Percentiles rank a stretch among this genome's conserved stretches.
Conservation (phyloP, 2,888 invertebrate genomes). For the Cremastinae sp. region DNA sequence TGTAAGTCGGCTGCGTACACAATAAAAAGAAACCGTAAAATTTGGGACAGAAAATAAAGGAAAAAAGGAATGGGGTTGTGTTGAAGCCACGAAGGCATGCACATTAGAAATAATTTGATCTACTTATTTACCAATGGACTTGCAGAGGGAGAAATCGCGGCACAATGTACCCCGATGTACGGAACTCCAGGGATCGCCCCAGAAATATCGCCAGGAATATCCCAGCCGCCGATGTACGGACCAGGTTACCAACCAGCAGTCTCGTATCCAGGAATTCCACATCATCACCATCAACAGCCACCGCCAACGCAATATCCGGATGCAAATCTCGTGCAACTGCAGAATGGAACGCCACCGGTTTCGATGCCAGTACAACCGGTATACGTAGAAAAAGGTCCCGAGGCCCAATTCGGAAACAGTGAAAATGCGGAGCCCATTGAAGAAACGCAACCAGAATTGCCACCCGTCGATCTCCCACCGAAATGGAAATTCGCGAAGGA, state of each 20-base stretch:
- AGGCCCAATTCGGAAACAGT: conserved; percentile 63
- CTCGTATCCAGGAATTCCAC: conserved; percentile 57
- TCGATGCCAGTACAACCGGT: conserved; percentile 64
- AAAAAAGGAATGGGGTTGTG: too few relatives aligned
- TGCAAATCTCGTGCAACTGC: conserved; percentile 68
- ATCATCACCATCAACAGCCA: conserved; percentile 61
- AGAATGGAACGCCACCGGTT: conserved; percentile 67
- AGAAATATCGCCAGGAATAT: conserved; percentile 55
- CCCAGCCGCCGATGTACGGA: conserved; percentile 47
- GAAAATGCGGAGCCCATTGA: conserved; percentile 55
- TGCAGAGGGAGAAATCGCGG: conserved; percentile 67
- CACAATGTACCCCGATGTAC: conserved; percentile 72
- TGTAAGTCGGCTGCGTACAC: too few relatives aligned
- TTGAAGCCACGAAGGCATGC: too few relatives aligned
- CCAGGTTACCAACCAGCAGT: conserved; percentile 42
- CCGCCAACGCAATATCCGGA: conserved; percentile 64
- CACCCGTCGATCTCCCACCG: conserved; percentile 87
- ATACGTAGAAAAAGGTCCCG: conserved; percentile 62
- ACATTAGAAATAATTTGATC: too few relatives aligned
- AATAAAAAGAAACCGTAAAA: too few relatives aligned
- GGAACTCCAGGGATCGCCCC: conserved; percentile 60
- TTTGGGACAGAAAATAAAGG: too few relatives aligned
- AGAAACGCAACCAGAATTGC: conserved; percentile 67
- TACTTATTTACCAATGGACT: neutral
- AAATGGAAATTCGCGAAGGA: conserved; percentile 94